phyloP scores from a whole-genome alignment of 2,797 vertebrate genomes.

The Sebastes glaucus region DNA sequence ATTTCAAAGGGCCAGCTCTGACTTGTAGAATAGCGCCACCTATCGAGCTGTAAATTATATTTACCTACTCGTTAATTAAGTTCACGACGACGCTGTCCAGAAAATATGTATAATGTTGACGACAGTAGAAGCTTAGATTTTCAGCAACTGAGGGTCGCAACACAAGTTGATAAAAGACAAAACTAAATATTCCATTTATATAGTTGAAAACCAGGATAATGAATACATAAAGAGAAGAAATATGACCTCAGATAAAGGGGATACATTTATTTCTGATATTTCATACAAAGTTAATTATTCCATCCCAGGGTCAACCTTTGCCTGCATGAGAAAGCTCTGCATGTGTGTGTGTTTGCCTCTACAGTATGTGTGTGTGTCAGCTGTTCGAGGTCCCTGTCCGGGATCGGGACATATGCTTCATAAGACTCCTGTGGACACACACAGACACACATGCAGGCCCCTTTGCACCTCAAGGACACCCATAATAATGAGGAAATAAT shows the following conservation, averaged over 20 bases:
- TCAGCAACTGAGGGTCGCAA: background rate
- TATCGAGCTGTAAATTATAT: slow-evolving; percentile 11
- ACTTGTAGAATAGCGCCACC: slow-evolving; percentile 40
- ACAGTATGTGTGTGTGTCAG: slow-evolving; percentile 30
- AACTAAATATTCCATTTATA: background rate
- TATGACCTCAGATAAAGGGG: background rate
- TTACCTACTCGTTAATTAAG: background rate
- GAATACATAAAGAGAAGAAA: background rate
- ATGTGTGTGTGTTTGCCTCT: background rate
- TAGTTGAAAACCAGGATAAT: background rate
- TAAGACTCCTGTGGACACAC: slow-evolving; percentile 64
- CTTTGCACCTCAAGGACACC: slow-evolving; percentile 35
- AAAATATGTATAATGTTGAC: background rate
- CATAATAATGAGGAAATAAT: slow-evolving; percentile 5
- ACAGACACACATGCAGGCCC: slow-evolving; percentile 30
- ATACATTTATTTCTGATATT: background rate
- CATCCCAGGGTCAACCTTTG: slow-evolving; percentile 43
- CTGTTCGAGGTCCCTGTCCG: slow-evolving; percentile 53
- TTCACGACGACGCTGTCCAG: background rate
- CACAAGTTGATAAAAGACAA: background rate
- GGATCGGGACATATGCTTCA: slow-evolving; percentile 70
- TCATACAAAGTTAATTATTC: background rate
- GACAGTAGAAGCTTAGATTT: background rate
- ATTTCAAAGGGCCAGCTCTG: slow-evolving; percentile 20
- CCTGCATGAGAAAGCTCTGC: slow-evolving; percentile 24